Evolutionary conservation across 2,888 invertebrate species (phyloP).

Genomic region (Crossocerus cetratus): DNA sequence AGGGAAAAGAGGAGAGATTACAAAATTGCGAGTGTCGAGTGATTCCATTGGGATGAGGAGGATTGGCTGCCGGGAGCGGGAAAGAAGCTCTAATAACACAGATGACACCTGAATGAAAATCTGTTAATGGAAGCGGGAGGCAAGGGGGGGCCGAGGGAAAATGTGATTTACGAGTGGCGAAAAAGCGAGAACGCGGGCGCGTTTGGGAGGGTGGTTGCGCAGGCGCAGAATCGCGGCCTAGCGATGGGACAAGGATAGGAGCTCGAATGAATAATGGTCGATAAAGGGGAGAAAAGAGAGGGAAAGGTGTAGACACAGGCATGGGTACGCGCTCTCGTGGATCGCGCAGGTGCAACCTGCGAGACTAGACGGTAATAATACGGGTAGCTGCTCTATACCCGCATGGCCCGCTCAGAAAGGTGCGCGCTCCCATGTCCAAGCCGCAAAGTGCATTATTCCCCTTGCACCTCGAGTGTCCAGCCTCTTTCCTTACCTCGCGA

Average conservation of each 20-base stretch:
- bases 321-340: constrained; percentile 9
- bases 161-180: constrained; percentile 32
- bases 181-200: background rate
- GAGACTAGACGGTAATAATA: constrained; percentile 52
- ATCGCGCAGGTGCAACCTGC: constrained; percentile 52
- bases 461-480: too few relatives aligned
- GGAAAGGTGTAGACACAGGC: background rate
- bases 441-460: background rate
- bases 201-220: background rate
- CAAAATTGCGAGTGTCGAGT: too few relatives aligned
- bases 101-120: constrained; percentile 15
- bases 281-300: constrained; percentile 19
- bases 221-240: background rate
- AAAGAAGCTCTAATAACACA: too few relatives aligned
- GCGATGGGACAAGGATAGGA: constrained; percentile 2
- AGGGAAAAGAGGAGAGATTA: too few relatives aligned
- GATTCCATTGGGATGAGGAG: too few relatives aligned
- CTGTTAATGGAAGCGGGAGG: constrained; percentile 2
- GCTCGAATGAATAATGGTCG: constrained; percentile 40
- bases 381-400: constrained; percentile 51
- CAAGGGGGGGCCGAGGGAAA: constrained; percentile 14
- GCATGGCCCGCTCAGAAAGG: constrained; percentile 45
- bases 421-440: constrained; percentile 6
- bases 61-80: too few relatives aligned
- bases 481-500: too few relatives aligned